Evolutionary conservation across 2,797 vertebrate genomes (phyloP).

Genomic region (Danio aesculapii): DNA sequence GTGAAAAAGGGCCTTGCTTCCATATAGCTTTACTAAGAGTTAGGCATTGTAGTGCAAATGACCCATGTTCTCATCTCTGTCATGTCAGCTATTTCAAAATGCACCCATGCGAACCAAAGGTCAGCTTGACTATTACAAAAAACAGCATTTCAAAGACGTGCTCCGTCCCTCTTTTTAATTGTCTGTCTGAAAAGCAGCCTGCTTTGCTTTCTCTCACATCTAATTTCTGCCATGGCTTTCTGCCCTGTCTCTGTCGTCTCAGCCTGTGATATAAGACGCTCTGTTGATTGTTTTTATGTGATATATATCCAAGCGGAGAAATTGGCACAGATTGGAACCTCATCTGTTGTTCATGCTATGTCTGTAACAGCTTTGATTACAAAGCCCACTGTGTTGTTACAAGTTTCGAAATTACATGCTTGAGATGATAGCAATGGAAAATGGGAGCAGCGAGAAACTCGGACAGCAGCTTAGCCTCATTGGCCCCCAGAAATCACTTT

Average conservation of each 20-base stretch:
- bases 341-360: conserved; percentile 31
- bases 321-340: conserved; percentile 33
- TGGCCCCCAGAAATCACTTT: conserved; percentile 38
- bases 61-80: conserved; percentile 33
- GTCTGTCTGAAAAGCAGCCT: conserved; percentile 33
- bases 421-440: conserved; percentile 30
- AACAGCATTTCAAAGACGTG: conserved; percentile 35
- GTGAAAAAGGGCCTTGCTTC: not conserved
- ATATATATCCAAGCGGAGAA: conserved; percentile 27
- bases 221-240: conserved; percentile 34
- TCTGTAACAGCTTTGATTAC: conserved; percentile 35
- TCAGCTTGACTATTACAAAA: conserved; percentile 54
- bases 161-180: conserved; percentile 52
- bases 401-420: conserved; percentile 44
- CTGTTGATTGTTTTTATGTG: conserved; percentile 40
- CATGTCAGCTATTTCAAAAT: conserved; percentile 51
- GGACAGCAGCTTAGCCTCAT: conserved; percentile 7
- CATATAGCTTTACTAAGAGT: conserved; percentile 5
- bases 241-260: conserved; percentile 20
- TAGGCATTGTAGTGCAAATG: conserved; percentile 26
- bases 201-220: conserved; percentile 18
- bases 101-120: conserved; percentile 49
- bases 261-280: conserved; percentile 21
- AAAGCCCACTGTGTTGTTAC: conserved; percentile 14
- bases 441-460: not conserved